These are phyloP conservation scores for Prenolepis imparis DNA, from an alignment of 2,888 invertebrate species.

Conservation along the genomic window DNA sequence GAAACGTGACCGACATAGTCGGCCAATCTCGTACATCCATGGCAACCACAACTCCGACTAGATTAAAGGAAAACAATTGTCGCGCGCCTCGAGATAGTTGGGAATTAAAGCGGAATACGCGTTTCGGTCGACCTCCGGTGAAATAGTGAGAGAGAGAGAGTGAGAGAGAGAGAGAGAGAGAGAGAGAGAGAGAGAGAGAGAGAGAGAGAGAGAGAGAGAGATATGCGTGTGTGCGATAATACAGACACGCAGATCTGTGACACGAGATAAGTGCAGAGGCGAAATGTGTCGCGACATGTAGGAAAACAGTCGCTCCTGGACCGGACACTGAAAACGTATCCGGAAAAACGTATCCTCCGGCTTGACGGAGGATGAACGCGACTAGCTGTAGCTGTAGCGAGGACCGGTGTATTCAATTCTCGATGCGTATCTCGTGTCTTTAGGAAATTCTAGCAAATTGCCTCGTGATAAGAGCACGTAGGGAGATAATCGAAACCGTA, in stretches of 20 bases:
- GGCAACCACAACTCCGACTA: conserved; percentile 56
- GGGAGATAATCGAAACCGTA: conserved; percentile 56
- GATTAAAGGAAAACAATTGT: conserved; percentile 78
- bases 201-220: conserved; percentile 25
- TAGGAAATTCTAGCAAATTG: conserved; percentile 55
- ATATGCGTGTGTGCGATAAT: conserved; percentile 11
- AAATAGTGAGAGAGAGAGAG: conserved; percentile 14
- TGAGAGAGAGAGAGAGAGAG: conserved; percentile 22
- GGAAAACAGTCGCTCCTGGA: conserved; percentile 33
- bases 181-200: conserved; percentile 24
- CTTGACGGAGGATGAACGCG: conserved; percentile 46
- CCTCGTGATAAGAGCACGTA: conserved; percentile 54
- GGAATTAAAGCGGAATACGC: conserved; percentile 49
- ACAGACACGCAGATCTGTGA: neutral
- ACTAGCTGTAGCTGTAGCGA: neutral
- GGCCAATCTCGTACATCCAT: conserved; percentile 59
- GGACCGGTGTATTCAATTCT: conserved; percentile 24
- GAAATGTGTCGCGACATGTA: conserved; percentile 37
- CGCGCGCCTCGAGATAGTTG: conserved; percentile 40
- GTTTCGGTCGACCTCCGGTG: conserved; percentile 44
- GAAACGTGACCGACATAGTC: conserved; percentile 71
- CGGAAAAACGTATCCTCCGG: conserved; percentile 22
- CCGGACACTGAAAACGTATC: too few species aligned
- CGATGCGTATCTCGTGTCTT: conserved; percentile 51
- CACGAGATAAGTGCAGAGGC: neutral